These are phyloP conservation scores for Auanema freiburgensis DNA, from an alignment of 2,888 invertebrate genomes.

Conservation along the genomic window DNA sequence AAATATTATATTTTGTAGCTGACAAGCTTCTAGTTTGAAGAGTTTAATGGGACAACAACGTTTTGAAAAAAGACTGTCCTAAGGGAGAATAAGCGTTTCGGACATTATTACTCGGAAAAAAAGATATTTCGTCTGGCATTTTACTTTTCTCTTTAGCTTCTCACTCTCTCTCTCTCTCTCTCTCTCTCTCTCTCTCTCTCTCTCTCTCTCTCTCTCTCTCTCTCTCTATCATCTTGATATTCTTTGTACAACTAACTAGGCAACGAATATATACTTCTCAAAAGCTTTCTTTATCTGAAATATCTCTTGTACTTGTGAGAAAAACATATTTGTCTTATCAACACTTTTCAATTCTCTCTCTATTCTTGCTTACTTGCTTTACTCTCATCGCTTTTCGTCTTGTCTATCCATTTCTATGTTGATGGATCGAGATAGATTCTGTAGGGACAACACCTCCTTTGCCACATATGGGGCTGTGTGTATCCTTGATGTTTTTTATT, in stretches of 20 bases:
- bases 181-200: neutral
- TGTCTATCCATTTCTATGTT: constrained; percentile 17
- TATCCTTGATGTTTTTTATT: constrained; percentile 35
- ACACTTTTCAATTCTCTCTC: constrained; percentile 32
- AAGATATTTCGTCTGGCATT: too few species aligned
- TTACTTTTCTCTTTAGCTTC: neutral
- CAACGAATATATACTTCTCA: neutral
- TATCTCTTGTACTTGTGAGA: too few species aligned
- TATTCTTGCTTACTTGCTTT: constrained; percentile 34
- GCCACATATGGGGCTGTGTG: constrained; percentile 29
- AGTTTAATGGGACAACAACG: too few species aligned
- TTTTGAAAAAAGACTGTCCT: too few species aligned
- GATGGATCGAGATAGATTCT: too few species aligned
- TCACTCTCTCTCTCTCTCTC: neutral
- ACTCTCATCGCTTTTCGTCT: constrained; percentile 42
- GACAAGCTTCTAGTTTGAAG: too few species aligned
- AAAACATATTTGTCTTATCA: too few species aligned
- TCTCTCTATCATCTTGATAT: neutral
- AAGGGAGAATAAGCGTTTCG: too few species aligned
- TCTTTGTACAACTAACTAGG: neutral
- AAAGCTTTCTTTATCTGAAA: constrained; percentile 24
- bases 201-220: constrained; percentile 5
- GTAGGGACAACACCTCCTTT: constrained; percentile 15
- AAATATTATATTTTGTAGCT: too few species aligned
- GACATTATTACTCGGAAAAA: too few species aligned